A percentile compares a stretch with the other conserved stretches of the same genome.
These are phyloP conservation scores for Passerina amoena DNA, from an alignment of 2,113 vertebrate species.

Conservation along the genomic window DNA sequence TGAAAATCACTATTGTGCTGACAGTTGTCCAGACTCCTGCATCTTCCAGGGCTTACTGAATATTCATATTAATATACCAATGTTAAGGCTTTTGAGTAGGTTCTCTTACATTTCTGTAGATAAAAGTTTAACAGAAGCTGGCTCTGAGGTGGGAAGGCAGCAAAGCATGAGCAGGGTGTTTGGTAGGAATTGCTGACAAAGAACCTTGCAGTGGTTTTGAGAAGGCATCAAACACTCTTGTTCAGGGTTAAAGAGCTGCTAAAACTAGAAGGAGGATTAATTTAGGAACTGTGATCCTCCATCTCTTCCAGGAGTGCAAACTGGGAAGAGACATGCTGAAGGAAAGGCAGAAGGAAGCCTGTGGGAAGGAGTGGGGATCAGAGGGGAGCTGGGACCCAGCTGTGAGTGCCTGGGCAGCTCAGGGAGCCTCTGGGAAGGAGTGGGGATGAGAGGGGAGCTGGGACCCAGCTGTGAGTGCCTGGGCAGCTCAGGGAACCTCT, in stretches of 20 bases:
- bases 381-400: not conserved
- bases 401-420: not conserved
- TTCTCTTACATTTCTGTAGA: not conserved
- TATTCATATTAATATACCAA: not conserved
- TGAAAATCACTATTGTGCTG: not conserved
- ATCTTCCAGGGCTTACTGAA: not conserved
- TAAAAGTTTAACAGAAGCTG: not conserved
- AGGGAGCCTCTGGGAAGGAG: not conserved
- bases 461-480: too few relatives aligned
- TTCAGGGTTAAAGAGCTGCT: not conserved
- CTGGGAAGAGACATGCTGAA: not conserved
- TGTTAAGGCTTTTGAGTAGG: not conserved
- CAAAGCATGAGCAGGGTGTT: not conserved
- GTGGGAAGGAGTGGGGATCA: not conserved
- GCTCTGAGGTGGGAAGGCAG: not conserved
- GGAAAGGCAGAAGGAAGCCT: not conserved
- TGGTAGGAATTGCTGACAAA: accelerated
- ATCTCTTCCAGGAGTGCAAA: not conserved
- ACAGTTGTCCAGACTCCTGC: not conserved
- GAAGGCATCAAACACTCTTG: not conserved
- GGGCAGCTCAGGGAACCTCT: not conserved
- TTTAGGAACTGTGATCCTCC: not conserved
- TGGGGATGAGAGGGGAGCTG: too few relatives aligned
- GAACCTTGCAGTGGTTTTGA: not conserved
- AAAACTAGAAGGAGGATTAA: not conserved